phyloP scores from a whole-genome alignment of 1,140 invertebrate genomes.

The Manduca sexta region DNA sequence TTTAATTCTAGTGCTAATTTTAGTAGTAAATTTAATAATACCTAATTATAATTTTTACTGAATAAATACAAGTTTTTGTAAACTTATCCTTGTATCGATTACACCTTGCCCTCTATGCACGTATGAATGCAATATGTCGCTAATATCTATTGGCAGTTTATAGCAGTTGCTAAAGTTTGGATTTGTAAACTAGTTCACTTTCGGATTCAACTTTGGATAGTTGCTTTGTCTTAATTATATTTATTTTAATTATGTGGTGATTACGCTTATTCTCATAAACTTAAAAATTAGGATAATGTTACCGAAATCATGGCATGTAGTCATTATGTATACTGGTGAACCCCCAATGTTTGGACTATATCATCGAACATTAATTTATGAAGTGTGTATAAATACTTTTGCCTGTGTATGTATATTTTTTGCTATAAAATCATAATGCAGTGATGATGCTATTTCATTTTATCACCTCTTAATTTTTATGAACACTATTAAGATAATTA shows the following conservation, averaged over 20 bases:
- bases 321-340: conserved; percentile 6
- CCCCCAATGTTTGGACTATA: conserved; percentile 23
- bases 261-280: no score
- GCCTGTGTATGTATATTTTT: conserved; percentile 67
- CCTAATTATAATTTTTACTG: conserved; percentile 49
- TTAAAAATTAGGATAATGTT: no score
- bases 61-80: conserved; percentile 50
- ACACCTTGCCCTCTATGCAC: conserved; percentile 33
- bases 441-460: conserved; percentile 61
- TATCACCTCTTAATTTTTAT: conserved; percentile 4
- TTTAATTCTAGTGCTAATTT: conserved; percentile 35
- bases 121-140: conserved; percentile 8
- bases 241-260: no score
- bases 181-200: no score
- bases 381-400: conserved; percentile 62
- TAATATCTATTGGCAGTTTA: no score
- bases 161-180: no score
- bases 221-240: background rate
- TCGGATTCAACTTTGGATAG: no score
- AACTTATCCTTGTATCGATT: conserved; percentile 43
- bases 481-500: no score
- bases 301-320: background rate
- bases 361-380: conserved; percentile 50
- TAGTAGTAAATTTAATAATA: conserved; percentile 43
- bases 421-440: conserved; percentile 71